Conservation (phyloP, 92 coral and sea anemone species). For the Epizoanthus ramosus region DNA sequence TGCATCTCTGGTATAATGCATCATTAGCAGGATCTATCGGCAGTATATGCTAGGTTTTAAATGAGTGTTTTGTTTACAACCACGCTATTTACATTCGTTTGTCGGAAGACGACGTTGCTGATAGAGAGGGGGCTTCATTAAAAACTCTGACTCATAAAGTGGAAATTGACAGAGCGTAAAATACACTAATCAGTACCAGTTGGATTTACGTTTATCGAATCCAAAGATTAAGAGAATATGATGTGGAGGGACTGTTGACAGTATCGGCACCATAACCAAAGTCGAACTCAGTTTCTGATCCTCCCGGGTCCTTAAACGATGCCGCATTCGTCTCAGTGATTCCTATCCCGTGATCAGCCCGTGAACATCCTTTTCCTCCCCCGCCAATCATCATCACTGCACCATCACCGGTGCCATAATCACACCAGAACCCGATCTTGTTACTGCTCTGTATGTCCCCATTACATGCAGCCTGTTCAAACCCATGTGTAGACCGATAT, state of each 20-base stretch:
- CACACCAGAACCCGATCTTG: no score
- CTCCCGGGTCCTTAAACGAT: background rate
- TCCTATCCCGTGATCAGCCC: no score
- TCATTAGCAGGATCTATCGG: no score
- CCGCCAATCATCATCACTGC: conserved; percentile 30
- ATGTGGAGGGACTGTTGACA: background rate
- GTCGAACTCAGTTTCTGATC: background rate
- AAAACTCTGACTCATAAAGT: no score
- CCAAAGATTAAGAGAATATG: background rate
- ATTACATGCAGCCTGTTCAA: conserved; percentile 32
- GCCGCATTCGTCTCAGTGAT: background rate
- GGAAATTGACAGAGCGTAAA: no score
- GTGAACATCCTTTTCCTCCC: background rate
- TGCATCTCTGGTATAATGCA: no score
- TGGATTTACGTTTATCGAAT: background rate
- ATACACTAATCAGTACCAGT: no score
- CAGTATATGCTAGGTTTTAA: no score
- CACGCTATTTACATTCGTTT: no score
- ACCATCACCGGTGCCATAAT: background rate
- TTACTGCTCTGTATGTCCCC: conserved; percentile 35
- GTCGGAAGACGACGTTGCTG: no score
- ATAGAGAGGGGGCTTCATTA: no score
- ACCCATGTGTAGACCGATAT: conserved; percentile 32
- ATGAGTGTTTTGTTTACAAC: no score
- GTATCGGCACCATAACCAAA: conserved; percentile 47